Percentiles rank a stretch among this genome's conserved stretches.
Evolutionary conservation across 2,797 vertebrate genomes (phyloP).

Genomic region (Syndactyla subalaris): DNA sequence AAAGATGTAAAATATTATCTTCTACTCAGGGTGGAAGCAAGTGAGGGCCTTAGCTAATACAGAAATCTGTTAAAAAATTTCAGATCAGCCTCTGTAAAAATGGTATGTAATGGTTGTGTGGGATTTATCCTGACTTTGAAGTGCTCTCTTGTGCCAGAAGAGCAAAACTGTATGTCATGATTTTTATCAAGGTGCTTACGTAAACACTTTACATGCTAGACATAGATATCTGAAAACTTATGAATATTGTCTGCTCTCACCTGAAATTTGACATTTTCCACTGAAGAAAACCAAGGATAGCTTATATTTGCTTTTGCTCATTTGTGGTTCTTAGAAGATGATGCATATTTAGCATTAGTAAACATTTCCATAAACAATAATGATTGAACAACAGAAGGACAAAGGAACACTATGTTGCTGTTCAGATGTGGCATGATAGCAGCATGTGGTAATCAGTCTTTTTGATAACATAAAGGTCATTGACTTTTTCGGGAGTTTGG

Average conservation of each 20-base stretch:
- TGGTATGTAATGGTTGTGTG: background rate
- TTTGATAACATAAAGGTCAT: background rate
- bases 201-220: background rate
- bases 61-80: background rate
- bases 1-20: background rate
- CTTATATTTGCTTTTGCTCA: background rate
- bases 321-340: background rate
- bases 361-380: background rate
- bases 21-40: background rate
- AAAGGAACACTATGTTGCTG: background rate
- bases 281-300: background rate
- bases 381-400: background rate
- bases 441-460: background rate
- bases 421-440: background rate
- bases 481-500: background rate
- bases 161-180: background rate
- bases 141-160: background rate
- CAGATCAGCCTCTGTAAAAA: background rate
- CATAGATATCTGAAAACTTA: background rate
- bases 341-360: background rate
- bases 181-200: background rate
- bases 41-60: background rate
- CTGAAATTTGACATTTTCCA: background rate
- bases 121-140: background rate
- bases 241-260: background rate